Percentiles rank a stretch among this genome's conserved stretches.
These are phyloP conservation scores for Dicaeum eximium DNA, from an alignment of 2,113 vertebrate genomes.

Conservation along the genomic window DNA sequence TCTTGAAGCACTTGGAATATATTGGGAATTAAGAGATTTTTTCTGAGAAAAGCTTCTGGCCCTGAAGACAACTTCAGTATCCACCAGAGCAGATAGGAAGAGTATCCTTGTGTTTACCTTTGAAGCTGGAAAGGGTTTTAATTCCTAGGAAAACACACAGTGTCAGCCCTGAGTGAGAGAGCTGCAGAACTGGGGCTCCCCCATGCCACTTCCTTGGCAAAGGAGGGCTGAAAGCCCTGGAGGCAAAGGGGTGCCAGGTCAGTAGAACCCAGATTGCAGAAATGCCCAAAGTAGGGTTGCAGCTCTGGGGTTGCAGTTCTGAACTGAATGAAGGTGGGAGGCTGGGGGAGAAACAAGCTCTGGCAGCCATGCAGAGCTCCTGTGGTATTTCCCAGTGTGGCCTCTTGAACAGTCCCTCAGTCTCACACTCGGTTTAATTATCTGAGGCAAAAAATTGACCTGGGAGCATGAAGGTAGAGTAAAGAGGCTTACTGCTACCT, in stretches of 20 bases:
- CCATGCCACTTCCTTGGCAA: accelerated
- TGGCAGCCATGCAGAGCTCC: not conserved
- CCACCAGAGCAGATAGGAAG: not conserved
- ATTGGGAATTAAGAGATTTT: accelerated
- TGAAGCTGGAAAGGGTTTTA: not conserved
- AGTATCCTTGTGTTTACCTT: not conserved
- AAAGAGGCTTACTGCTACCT: conserved; percentile 40
- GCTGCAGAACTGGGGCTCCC: accelerated
- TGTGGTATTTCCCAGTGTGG: not conserved
- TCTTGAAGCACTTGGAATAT: not conserved
- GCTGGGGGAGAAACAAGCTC: not conserved
- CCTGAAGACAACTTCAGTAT: not conserved
- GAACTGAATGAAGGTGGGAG: not conserved
- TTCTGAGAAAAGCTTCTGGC: not conserved
- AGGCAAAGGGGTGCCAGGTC: not conserved
- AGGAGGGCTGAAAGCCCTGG: not conserved
- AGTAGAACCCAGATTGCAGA: not conserved
- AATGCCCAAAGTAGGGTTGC: not conserved
- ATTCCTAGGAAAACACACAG: not conserved
- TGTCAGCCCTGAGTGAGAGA: not conserved
- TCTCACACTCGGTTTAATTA: conserved; percentile 13
- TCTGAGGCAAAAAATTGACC: not conserved
- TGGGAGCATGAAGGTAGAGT: not conserved
- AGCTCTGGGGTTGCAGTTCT: not conserved
- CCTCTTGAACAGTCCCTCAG: not conserved